Evolutionary conservation across 1,140 invertebrate genomes (phyloP).

Genomic region (Dendroctonus valens): DNA sequence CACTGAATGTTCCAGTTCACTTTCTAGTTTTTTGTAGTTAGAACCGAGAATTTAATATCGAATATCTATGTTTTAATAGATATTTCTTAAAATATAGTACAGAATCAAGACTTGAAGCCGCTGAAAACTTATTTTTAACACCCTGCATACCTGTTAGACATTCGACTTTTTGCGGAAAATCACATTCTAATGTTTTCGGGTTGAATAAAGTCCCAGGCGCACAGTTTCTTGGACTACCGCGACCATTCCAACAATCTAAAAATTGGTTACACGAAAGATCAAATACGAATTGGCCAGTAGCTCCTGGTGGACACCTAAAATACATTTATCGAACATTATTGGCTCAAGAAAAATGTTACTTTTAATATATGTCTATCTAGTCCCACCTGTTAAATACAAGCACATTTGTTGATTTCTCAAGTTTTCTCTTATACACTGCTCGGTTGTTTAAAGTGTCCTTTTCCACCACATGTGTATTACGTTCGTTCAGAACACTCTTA

Average conservation of each 20-base stretch:
- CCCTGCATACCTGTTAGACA: slow-evolving; percentile 51
- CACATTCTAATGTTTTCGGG: slow-evolving; percentile 60
- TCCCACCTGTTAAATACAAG: slow-evolving; percentile 23
- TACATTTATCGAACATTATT: neutral
- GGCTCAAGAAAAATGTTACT: neutral
- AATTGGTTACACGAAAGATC: slow-evolving; percentile 65
- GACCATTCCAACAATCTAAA: slow-evolving; percentile 66
- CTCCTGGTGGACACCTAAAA: slow-evolving; percentile 54
- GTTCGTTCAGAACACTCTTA: slow-evolving; percentile 23
- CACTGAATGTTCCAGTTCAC: too few species aligned
- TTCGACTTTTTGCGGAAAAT: slow-evolving; percentile 62
- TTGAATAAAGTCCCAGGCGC: slow-evolving; percentile 68
- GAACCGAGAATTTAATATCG: too few species aligned
- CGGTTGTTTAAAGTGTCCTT: slow-evolving; percentile 28
- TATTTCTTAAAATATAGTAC: too few species aligned
- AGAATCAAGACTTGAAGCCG: too few species aligned
- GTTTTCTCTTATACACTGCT: slow-evolving; percentile 28
- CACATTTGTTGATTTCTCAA: slow-evolving; percentile 19
- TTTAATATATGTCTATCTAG: neutral
- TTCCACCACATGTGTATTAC: slow-evolving; percentile 25
- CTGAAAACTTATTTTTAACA: too few species aligned
- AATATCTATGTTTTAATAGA: too few species aligned
- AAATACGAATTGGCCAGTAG: slow-evolving; percentile 61
- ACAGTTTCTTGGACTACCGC: slow-evolving; percentile 60
- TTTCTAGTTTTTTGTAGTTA: too few species aligned